Base-by-base conservation (phyloP, 2,888 invertebrate genomes). In the Melanostoma scalare region DNA sequence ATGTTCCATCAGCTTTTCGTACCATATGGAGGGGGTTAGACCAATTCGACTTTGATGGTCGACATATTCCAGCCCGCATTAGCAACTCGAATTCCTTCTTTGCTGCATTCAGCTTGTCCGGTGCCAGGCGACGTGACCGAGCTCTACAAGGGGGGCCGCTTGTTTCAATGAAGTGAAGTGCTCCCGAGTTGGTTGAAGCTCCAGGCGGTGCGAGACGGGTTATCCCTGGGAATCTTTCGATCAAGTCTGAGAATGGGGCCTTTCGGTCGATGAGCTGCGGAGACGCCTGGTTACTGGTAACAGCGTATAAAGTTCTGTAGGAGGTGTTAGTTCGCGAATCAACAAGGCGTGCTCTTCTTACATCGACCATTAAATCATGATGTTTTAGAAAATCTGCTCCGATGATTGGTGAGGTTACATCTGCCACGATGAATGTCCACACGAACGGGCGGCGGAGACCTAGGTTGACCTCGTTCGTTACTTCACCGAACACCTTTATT, bases 111-210 rank as follows among this genome's bases (percentile, higher is more conserved):
- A 52, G 40, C 46, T 52, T 52, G 6, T 52, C 40, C 20, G 40
- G 65, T n/a, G n/a, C n/a, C n/a, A n/a, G n/a, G 1, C 20, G 20
- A 20, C 20, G 20, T 20, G 20, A 0, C 20, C 38, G 38, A 6
- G 38, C 38, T 6, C 38, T 38, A 38, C 38, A n/a, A 67, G 40
- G 4, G 10, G 10, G 35, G 60, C 44, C 38, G 35, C 20, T 33
- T 20, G 33, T 31, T 61, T 40, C 67, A 44, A 4, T 76, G 61
- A 35, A 72, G 69, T 20, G 69, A 33, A 36, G 53, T 40, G 20
- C 50, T 53, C 6, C 67, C 2, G n/a, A 69, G 44, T 53, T 53
- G 35, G 35, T 35, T 35, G 53, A 35, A 4, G 20, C 5, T 56
- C 40, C 40, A 9, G 40, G 30, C 40, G 40, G 55, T 36, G 55